phyloP scores from a whole-genome alignment of 1,140 invertebrate genomes.

The Pachyrhynchus sulphureomaculatus region DNA sequence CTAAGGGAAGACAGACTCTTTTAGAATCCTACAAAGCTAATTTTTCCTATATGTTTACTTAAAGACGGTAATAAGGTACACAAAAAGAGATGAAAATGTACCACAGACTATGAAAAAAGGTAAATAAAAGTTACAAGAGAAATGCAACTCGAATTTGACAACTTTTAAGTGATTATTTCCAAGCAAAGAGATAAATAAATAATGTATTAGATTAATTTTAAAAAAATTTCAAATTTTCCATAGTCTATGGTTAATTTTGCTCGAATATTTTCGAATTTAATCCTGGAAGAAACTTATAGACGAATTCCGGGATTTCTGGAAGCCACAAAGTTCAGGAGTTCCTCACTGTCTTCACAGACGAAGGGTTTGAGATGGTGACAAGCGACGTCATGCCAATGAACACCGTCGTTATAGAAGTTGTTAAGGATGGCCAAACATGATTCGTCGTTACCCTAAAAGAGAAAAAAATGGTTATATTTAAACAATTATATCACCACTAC shows the following conservation, averaged over 20 bases:
- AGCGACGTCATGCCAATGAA: constrained; percentile 91
- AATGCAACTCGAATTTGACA: too few species aligned
- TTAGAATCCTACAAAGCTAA: background rate
- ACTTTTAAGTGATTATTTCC: too few species aligned
- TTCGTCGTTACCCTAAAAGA: constrained; percentile 78
- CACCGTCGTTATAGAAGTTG: constrained; percentile 90
- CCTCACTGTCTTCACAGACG: constrained; percentile 90
- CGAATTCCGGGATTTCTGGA: constrained; percentile 81
- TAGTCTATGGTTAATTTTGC: too few species aligned
- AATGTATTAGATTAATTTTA: too few species aligned
- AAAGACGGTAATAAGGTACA: background rate
- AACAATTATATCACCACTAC: too few species aligned
- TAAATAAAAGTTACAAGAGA: too few species aligned
- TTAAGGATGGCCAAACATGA: constrained; percentile 86
- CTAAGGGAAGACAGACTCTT: background rate
- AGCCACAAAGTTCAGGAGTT: constrained; percentile 86
- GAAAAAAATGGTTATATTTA: too few species aligned
- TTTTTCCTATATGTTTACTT: background rate
- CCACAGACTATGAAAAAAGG: too few species aligned
- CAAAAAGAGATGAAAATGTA: background rate
- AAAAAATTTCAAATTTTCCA: too few species aligned
- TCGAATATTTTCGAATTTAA: background rate
- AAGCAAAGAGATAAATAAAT: too few species aligned
- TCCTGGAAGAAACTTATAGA: constrained; percentile 64
- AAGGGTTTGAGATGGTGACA: constrained; percentile 91